Percentiles rank a stretch among this genome's conserved stretches.
Conservation (phyloP, 2,113 vertebrate species). For the Hystrix brachyura region DNA sequence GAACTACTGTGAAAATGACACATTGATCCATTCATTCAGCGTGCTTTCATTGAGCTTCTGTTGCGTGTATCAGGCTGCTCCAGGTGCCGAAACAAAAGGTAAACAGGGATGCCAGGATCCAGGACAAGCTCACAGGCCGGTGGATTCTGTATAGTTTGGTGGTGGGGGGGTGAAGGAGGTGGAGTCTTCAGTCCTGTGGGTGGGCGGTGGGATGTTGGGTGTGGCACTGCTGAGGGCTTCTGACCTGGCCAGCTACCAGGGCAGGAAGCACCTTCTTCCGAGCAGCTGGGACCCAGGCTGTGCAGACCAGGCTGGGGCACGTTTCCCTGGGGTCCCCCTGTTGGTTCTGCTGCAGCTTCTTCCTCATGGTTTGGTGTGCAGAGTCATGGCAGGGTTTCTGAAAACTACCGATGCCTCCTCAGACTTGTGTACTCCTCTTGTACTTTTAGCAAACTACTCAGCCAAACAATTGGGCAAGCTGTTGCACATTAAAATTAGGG, state of each 20-base stretch:
- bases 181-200: rapidly evolving
- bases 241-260: neutral
- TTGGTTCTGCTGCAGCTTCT: neutral
- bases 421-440: neutral
- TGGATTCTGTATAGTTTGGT: too few species aligned
- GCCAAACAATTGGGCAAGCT: neutral
- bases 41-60: neutral
- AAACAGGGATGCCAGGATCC: rapidly evolving
- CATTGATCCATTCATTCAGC: neutral
- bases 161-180: neutral
- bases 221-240: rapidly evolving
- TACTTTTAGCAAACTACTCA: neutral
- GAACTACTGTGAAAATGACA: neutral
- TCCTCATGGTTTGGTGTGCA: rapidly evolving
- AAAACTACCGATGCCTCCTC: neutral
- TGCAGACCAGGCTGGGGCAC: neutral
- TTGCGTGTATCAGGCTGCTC: rapidly evolving
- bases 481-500: neutral
- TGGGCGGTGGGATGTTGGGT: neutral
- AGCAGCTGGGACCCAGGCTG: neutral
- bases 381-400: neutral
- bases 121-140: neutral
- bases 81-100: neutral
- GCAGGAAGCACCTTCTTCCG: neutral
- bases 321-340: rapidly evolving